Evolutionary conservation across 2,113 vertebrate species (phyloP), one percentile per base, ranked within the genome.

Genomic region (Leptobrachium ailaonicum): DNA sequence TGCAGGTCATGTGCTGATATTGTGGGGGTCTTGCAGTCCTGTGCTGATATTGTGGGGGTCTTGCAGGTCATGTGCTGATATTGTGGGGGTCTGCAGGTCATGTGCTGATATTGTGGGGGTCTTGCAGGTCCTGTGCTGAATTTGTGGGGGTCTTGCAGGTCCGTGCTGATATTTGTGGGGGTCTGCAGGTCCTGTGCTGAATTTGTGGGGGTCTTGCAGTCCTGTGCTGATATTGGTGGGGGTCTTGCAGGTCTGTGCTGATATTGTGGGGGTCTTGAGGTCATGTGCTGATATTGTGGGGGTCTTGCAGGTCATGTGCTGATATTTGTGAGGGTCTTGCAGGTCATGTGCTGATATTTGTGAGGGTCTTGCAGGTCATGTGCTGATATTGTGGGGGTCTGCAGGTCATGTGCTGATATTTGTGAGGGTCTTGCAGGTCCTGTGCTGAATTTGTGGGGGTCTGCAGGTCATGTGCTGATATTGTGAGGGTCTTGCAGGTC

Each of bases 111-210:
- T 62, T n/a, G 11, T 62, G 60, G 60, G n/a, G 60, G 60, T n/a
- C 20, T 32, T 32, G 60, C 5, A 14, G 1, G n/a, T 62, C 9
- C 2, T 13, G 60, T 4, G 1, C 60, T 62, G 60, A 5, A 12
- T 62, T 62, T 62, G 4, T 62, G 60, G 60, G 60, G 60, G 12
- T 11, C 6, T 54, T 11, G 50, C 50, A 54, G 50, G 20, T 32
- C 20, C 1, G 20, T 32, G 20, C 20, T 66, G 64, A 66, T 41
- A 10, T 10, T 42, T 69, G 32, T 10, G 6, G 62, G 41, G 45
- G 0, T 32, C n/a, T 3, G 0, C 80, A 95, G 94, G 92, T 93
- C 75, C 89, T 89, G 85, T 86, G 90, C 58, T 96, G 94, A 2
- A 54, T 54, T 54, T 1, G 2, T 6, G 50, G 50, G 50, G 50